A percentile compares a stretch with the other conserved stretches of the same genome.
Evolutionary conservation across 2,113 vertebrate genomes (phyloP).

Genomic region (Burhinus oedicnemus): DNA sequence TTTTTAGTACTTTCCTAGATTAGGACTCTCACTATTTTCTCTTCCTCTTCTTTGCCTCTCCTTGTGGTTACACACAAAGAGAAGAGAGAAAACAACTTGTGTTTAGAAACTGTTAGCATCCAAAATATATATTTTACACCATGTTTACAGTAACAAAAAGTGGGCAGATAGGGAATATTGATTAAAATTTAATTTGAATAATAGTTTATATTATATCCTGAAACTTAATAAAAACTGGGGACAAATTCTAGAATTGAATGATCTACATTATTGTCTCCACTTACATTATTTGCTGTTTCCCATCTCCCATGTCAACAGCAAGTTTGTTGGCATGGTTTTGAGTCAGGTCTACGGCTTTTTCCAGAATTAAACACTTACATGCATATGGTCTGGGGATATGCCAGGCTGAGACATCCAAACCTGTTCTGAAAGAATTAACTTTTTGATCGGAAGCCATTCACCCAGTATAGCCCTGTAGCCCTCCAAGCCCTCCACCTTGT

Average conservation of each 20-base stretch:
- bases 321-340: background rate
- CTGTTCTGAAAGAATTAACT: background rate
- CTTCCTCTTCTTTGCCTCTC: background rate
- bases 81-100: background rate
- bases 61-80: background rate
- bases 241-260: background rate
- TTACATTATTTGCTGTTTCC: background rate
- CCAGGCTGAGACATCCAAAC: background rate
- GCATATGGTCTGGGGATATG: background rate
- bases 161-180: background rate
- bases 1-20: background rate
- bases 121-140: background rate
- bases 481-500: background rate
- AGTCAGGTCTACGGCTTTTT: background rate
- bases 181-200: background rate
- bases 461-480: background rate
- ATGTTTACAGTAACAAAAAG: background rate
- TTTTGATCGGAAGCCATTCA: background rate
- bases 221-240: background rate
- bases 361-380: background rate
- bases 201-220: background rate
- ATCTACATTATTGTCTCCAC: background rate
- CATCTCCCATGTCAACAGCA: background rate
- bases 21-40: background rate
- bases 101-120: background rate